Evolutionary conservation across 2,113 vertebrate genomes (phyloP).

Genomic region (Setophaga petechia): DNA sequence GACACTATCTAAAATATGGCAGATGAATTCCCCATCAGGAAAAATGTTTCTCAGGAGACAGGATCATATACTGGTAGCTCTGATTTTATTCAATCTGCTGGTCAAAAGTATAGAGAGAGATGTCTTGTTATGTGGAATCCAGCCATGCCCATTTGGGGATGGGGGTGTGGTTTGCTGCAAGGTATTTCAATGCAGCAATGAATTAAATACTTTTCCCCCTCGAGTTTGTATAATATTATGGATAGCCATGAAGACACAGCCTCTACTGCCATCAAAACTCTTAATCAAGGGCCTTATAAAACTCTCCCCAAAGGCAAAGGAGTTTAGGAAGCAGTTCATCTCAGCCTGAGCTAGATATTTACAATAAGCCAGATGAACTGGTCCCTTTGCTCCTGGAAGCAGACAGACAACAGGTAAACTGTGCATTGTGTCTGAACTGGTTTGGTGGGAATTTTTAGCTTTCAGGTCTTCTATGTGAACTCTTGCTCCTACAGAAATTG

Average conservation of each 20-base stretch:
- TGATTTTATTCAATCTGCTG: neutral
- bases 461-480: conserved; percentile 45
- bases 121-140: neutral
- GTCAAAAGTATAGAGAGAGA: neutral
- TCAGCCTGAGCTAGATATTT: neutral
- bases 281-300: conserved; percentile 3
- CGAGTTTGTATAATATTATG: neutral
- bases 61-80: neutral
- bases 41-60: neutral
- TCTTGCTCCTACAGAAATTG: conserved; percentile 61
- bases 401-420: conserved; percentile 40
- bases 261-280: neutral
- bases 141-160: neutral
- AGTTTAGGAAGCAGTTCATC: conserved; percentile 13
- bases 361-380: neutral
- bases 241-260: neutral
- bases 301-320: neutral
- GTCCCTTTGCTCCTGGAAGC: conserved; percentile 28
- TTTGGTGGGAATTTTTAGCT: conserved; percentile 56
- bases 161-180: neutral
- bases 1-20: neutral
- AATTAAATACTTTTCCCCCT: neutral
- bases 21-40: neutral
- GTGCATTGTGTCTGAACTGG: conserved; percentile 58
- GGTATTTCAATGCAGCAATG: neutral